Evolutionary conservation across 2,888 invertebrate genomes (phyloP).

Genomic region (Poecilobothrus nobilitatus): DNA sequence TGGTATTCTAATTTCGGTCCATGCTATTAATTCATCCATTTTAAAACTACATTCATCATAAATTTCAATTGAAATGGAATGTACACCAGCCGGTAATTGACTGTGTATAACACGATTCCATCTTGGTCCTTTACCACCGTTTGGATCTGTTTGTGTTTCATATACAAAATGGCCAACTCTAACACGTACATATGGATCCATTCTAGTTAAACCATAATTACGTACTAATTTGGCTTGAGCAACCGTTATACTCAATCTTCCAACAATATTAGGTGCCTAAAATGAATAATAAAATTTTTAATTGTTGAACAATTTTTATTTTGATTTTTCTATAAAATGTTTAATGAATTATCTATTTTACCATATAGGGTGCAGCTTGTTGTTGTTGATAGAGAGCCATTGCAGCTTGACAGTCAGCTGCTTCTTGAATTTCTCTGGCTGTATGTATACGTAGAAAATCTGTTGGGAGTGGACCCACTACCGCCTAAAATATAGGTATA

Average conservation of each 20-base stretch:
- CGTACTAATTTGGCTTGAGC: constrained; percentile 86
- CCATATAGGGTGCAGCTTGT: constrained; percentile 32
- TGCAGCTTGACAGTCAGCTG: constrained; percentile 33
- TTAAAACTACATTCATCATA: constrained; percentile 96
- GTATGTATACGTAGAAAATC: constrained; percentile 34
- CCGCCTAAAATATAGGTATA: constrained; percentile 25
- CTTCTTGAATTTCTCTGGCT: constrained; percentile 30
- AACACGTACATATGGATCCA: constrained; percentile 93
- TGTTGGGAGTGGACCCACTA: constrained; percentile 30
- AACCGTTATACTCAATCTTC: constrained; percentile 75
- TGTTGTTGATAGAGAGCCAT: constrained; percentile 34
- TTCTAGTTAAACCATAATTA: constrained; percentile 89
- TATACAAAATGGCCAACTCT: constrained; percentile 90
- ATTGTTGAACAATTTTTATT: no score
- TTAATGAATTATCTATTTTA: constrained; percentile 16
- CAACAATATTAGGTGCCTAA: constrained; percentile 40
- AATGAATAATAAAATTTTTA: constrained; percentile 10
- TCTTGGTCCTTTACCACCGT: constrained; percentile 88
- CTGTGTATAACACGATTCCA: constrained; percentile 91
- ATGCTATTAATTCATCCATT: constrained; percentile 91
- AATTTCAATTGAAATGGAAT: constrained; percentile 82
- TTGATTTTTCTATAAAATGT: neutral
- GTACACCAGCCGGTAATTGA: constrained; percentile 74
- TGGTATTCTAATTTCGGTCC: constrained; percentile 85
- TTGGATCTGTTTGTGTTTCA: constrained; percentile 90